Evolutionary conservation across 2,888 invertebrate genomes (phyloP), one percentile per base, ranked within the genome.

Genomic region (Epiblema foenella): DNA sequence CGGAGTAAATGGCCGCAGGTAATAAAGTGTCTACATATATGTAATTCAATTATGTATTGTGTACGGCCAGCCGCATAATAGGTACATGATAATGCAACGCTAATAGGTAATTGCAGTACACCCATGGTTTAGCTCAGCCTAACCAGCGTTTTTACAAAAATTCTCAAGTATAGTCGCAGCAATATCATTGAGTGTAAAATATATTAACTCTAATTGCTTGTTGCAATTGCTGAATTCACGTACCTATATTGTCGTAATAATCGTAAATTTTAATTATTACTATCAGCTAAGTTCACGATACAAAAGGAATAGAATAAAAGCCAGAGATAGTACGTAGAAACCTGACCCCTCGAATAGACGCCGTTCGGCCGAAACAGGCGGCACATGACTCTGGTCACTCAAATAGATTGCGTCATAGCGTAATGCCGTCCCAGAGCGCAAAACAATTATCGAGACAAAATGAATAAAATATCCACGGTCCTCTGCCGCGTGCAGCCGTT

Each of bases 401-500:
- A 89, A 84, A 88, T 86, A 89, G 90, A 92, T 93, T 91, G 87
- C 89, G 85, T 88, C 88, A 91, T 89, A 89, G 77, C 77, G 85
- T 84, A 85, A 86, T 86, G 80, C 77, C 79, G 80, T 89, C 87
- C 89, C 89, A 81, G 77, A 83, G 88, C 87, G 86, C 85, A 83
- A 86, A 87, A 89, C 89, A 91, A 92, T 92, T 91, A 92, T 90
- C 88, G 82, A 83, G 82, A 85, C 85, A 80, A 85, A 88, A 89
- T 89, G 89, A 90, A 90, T 90, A 89, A 89, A 89, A 87, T 86
- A 90, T 88, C 83, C 81, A 76, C 77, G 79, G 79, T 79, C 78
- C 81, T 84, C 80, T 80, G 82, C 81, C 82, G 76, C 77, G 75
- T 81, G 79, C 81, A 80, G 78, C 77, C 83, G 82, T 85, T 86